Base-by-base conservation (phyloP, 2,888 invertebrate genomes). In the Synanthedon formicaeformis region DNA sequence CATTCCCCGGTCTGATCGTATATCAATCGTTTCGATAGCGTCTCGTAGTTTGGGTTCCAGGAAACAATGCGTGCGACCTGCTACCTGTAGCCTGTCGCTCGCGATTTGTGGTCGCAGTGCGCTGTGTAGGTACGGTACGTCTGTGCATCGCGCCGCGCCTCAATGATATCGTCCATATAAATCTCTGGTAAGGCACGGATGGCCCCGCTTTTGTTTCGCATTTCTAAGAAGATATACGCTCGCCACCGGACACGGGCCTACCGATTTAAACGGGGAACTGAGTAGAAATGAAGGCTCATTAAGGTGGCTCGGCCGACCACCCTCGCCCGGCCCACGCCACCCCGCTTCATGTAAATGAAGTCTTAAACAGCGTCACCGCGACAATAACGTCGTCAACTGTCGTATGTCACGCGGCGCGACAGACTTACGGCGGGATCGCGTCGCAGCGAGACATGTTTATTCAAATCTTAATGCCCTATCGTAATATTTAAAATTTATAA, bases 21-120 rank as follows among this genome's bases (percentile, higher is more conserved):
- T 82, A 84, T 85, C 85, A 85, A 81, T 82, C 82, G 78, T 59
- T 61, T 75, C 77, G 82, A 81, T 83, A 81, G 73, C 73, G 80
- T 76, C 73, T 69, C 68, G 68, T 69, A 70, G 73, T 69, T 73
- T 75, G 65, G 73, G 73, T 81, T 81, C 83, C 74, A 69, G 78
- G 84, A 81, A 83, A 81, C 84, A 81, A 81, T 80, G 83, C 80
- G 81, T 74, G 78, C 71, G 76, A 76, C 67, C 63, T 66, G 80
- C 80, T 81, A 81, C 82, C 81, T 81, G 82, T 78, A 74, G 73
- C 64, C 65, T 67, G 71, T 70, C 73, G 70, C 62, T 58, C 62
- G 73, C 77, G 80, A 73, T 74, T 75, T 78, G 78, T 78, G 75
- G 75, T 53, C 61, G 57, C 50, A 50, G 55, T 55, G 52, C 53